phyloP scores from a whole-genome alignment of 2,797 vertebrate genomes.

The Etheostoma nigrum region DNA sequence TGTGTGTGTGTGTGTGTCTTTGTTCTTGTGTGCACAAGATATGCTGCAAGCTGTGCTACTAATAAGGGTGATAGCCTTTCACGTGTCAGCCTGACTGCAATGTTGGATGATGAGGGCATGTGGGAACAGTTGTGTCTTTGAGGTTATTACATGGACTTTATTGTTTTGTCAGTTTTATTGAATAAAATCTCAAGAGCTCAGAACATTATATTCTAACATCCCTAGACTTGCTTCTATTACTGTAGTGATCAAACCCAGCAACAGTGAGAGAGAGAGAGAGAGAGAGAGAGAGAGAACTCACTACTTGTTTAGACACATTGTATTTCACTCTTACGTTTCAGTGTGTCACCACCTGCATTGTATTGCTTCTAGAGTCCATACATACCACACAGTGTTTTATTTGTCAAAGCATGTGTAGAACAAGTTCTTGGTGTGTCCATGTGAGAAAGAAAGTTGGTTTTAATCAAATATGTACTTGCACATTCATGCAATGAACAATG shows the following conservation, averaged over 20 bases:
- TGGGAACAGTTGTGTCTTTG: constrained; percentile 2
- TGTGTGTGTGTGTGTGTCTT: too few species aligned
- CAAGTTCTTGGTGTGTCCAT: background rate
- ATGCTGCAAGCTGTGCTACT: background rate
- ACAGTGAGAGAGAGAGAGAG: background rate
- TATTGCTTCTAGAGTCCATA: background rate
- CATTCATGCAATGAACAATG: background rate
- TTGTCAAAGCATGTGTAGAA: background rate
- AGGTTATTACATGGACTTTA: background rate
- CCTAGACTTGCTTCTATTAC: background rate
- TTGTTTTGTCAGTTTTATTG: constrained; percentile 13
- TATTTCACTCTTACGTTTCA: background rate
- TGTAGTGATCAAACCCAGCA: constrained; percentile 2
- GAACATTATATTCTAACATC: constrained; percentile 1
- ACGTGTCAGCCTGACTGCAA: background rate
- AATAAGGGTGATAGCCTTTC: background rate
- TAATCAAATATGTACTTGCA: background rate
- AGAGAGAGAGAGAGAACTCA: too few species aligned
- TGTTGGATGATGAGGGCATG: background rate
- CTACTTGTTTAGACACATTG: background rate
- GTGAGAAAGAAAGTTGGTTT: background rate
- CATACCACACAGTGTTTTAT: background rate
- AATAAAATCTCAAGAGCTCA: constrained; percentile 2
- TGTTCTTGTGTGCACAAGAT: background rate
- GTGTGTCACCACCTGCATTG: background rate